These are phyloP conservation scores for Ramazzottius varieornatus DNA, from an alignment of 2,888 invertebrate species.

Conservation along the genomic window DNA sequence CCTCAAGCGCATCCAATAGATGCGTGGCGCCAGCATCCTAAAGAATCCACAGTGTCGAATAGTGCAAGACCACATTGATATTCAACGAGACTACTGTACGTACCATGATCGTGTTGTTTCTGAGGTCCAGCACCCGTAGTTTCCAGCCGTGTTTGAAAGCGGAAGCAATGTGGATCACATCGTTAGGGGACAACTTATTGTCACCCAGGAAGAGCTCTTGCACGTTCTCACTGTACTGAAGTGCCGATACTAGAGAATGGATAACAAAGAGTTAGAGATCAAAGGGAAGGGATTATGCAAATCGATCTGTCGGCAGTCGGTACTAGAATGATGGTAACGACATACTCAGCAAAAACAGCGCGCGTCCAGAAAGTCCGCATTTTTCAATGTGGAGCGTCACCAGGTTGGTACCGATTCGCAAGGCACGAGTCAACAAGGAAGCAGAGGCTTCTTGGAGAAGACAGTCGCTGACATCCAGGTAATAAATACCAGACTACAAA, in stretches of 20 bases:
- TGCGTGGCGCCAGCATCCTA: slow-evolving; percentile 45
- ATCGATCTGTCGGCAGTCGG: too few relatives aligned
- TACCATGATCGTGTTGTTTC: slow-evolving; percentile 30
- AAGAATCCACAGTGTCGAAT: not conserved
- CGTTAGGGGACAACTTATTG: slow-evolving; percentile 42
- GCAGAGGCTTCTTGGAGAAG: slow-evolving; percentile 39
- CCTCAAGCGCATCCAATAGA: slow-evolving; percentile 43
- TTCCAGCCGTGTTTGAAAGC: slow-evolving; percentile 2
- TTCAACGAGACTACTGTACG: too few relatives aligned
- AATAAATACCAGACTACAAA: slow-evolving; percentile 37
- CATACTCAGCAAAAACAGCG: slow-evolving; percentile 45
- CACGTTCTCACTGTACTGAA: slow-evolving; percentile 46
- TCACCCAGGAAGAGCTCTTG: slow-evolving; percentile 57
- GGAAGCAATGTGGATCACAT: slow-evolving; percentile 45
- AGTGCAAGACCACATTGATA: not conserved
- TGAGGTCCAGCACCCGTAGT: slow-evolving; percentile 51
- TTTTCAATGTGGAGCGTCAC: slow-evolving; percentile 49
- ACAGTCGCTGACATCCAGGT: slow-evolving; percentile 38
- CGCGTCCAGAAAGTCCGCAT: slow-evolving; percentile 42
- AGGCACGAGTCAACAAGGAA: slow-evolving; percentile 41
- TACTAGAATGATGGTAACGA: too few relatives aligned
- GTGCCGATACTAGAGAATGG: slow-evolving; percentile 37
- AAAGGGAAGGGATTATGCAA: not conserved
- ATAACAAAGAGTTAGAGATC: slow-evolving; percentile 6
- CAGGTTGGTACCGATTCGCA: slow-evolving; percentile 41